Base-by-base conservation (phyloP, 2,888 invertebrate genomes). In the Ceratothoa steindachneri region DNA sequence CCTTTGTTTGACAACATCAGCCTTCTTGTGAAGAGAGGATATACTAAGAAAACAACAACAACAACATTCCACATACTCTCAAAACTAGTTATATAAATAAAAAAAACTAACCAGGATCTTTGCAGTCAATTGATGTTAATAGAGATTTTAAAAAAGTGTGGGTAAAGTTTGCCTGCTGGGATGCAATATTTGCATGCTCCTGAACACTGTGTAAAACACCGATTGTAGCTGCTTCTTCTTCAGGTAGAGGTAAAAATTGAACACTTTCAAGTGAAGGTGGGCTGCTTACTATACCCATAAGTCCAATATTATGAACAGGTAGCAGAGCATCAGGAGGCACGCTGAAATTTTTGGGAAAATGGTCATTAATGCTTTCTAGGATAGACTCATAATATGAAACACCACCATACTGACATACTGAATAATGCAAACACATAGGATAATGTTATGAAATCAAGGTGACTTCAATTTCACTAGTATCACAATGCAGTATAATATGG, bases 71-170 rank as follows among this genome's bases (percentile, higher is more conserved):
- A n/a, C n/a, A n/a, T n/a, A n/a, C n/a, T n/a, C n/a, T n/a, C n/a
- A n/a, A n/a, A n/a, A n/a, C n/a, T n/a, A n/a, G n/a, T n/a, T n/a
- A n/a, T n/a, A n/a, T 5, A 24, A 5, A 2, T 51, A 15, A 65
- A n/a, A 9, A 29, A 4, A 66, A 66, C 81, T 81, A 83, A 88
- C 88, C 87, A 83, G 87, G 86, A 82, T 88, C 88, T 82, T 86
- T 86, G 83, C 86, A 87, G 82, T 88, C 88, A 51, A 88, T 84
- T 77, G 87, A 87, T 77, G 84, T 84, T 73, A 88, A 83, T 80
- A 88, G 88, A 80, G 87, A 87, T 81, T 87, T 87, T 12, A 88
- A 86, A 83, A 88, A 89, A 80, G 87, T 87, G 81, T 87, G 86
- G 41, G 88, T 86, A 81, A 89, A 88, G 80, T 88, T 87, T 79